Evolutionary conservation across 2,888 invertebrate species (phyloP), one percentile per base, ranked within the genome.

Genomic region (Pyrochroa serraticornis): DNA sequence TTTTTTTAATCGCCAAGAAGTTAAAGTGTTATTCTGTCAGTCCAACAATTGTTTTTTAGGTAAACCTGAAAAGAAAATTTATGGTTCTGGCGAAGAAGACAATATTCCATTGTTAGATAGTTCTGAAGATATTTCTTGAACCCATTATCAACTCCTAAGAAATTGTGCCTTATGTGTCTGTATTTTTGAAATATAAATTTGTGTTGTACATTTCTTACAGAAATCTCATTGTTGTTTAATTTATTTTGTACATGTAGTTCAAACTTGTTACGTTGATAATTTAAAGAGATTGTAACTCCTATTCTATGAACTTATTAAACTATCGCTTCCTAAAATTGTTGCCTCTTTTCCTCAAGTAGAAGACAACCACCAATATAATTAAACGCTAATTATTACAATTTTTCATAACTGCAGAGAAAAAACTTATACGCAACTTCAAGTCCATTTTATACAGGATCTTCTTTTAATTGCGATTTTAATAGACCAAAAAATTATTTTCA

Each of bases 51-150:
- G 45, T 60, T 66, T 68, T 68, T 60, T 62, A 68, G 68, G 66
- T 58, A 61, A 53, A 42, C 35, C 45, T 35, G 63, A 64, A 53
- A 68, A 66, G 63, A 63, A 62, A 63, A 53, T 48, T 3, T 43
- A 45, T 38, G 39, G 42, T 48, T 65, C 64, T 31, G 66, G 67
- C 38, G 68, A 65, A 55, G 68, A 68, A 51, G 67, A 66, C 48
- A 43, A 44, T 14, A 47, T 55, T 35, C 68, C 66, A 58, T 61
- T 68, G 44, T 53, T 68, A 52, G 55, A 63, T n/a, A 22, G 22
- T 22, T 32, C 50, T n/a, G 54, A 59, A 37, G 59, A 55, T 10
- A 14, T 31, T 8, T 46, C 34, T n/a, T 58, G 38, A 57, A 47
- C 32, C 53, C 30, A 10, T 41, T 39, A 39, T 31, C 30, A 34